These are phyloP conservation scores for Equus quagga DNA, from an alignment of 2,113 vertebrate species.

Conservation along the genomic window DNA sequence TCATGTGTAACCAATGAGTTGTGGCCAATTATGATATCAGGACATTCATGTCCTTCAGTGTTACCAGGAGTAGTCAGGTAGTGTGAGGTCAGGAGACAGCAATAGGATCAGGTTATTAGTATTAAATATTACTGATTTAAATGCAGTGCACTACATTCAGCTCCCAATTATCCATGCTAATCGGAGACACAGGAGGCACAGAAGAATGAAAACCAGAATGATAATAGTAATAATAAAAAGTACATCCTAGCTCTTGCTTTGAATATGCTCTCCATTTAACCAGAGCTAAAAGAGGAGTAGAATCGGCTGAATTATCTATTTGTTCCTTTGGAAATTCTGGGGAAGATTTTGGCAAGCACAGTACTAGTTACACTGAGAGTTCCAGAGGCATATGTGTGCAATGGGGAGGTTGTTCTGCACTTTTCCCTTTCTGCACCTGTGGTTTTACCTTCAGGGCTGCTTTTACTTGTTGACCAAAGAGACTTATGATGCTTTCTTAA, in stretches of 20 bases:
- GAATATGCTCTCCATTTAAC: constrained; percentile 22
- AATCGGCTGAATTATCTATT: background rate
- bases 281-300: background rate
- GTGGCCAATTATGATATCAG: constrained; percentile 64
- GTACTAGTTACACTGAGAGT: background rate
- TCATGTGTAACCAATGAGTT: constrained; percentile 59
- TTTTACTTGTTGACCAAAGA: background rate
- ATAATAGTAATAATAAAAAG: constrained; percentile 19
- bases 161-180: constrained; percentile 37
- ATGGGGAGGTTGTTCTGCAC: background rate
- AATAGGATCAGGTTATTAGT: background rate
- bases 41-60: constrained; percentile 57
- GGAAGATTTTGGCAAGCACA: background rate
- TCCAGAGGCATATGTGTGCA: background rate
- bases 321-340: background rate
- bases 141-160: background rate
- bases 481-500: background rate
- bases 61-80: constrained; percentile 1
- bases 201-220: background rate
- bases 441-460: background rate
- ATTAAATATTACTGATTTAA: constrained; percentile 51
- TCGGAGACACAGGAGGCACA: background rate
- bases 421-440: background rate
- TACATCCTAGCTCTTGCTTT: background rate
- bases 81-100: background rate